phyloP scores from a whole-genome alignment of 1,140 invertebrate species.

The Drosophila kurseongensis region DNA sequence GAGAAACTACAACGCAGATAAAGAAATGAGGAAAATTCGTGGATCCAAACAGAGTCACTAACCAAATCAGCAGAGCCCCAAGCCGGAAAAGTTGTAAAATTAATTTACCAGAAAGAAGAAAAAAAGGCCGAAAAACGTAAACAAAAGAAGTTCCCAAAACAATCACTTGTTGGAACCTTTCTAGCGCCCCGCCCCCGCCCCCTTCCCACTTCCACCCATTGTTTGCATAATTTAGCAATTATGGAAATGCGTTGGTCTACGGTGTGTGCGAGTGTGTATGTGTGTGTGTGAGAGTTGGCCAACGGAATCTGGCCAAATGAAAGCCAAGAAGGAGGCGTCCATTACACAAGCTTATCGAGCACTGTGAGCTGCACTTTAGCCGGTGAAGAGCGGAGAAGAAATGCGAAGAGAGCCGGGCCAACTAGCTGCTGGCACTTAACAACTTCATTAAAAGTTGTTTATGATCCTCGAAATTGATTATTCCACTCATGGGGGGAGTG shows the following conservation, averaged over 20 bases:
- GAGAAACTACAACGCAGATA: background rate
- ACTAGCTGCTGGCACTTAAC: constrained; percentile 83
- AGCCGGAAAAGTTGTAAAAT: constrained; percentile 56
- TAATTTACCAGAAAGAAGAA: constrained; percentile 72
- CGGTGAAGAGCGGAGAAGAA: constrained; percentile 35
- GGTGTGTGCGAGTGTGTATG: background rate
- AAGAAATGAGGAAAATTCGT: background rate
- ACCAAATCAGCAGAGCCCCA: constrained; percentile 17
- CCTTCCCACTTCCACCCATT: background rate
- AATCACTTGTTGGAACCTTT: constrained; percentile 66
- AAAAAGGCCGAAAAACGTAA: constrained; percentile 46
- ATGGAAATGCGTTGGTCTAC: constrained; percentile 70
- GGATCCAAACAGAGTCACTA: constrained; percentile 8
- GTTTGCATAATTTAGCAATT: constrained; percentile 81
- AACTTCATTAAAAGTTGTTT: constrained; percentile 84
- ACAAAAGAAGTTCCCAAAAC: constrained; percentile 62
- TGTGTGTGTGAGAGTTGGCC: constrained; percentile 10
- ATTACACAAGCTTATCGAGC: constrained; percentile 67
- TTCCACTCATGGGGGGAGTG: constrained; percentile 66
- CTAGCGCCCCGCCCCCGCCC: constrained; percentile 13
- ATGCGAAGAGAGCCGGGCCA: no score
- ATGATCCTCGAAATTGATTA: constrained; percentile 84
- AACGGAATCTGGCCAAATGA: constrained; percentile 41
- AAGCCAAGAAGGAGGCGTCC: constrained; percentile 43
- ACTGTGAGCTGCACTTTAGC: constrained; percentile 62